Evolutionary conservation across 1,140 invertebrate species (phyloP).

Genomic region (Drosophila hydei): DNA sequence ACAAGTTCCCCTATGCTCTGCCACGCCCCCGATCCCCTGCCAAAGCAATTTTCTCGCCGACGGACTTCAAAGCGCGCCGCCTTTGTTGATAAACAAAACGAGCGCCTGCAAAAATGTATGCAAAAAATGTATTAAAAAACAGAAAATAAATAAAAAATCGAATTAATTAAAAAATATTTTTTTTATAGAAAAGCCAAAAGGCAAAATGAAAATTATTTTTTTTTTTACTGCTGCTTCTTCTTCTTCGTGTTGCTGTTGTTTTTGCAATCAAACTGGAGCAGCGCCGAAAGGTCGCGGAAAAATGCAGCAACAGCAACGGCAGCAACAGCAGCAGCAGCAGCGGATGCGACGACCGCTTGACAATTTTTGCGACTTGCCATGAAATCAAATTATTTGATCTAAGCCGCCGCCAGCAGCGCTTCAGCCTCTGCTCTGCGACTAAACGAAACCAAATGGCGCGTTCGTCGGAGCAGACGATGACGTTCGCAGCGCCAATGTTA

Average conservation of each 20-base stretch:
- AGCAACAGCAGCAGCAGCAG: constrained; percentile 9
- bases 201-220: constrained; percentile 54
- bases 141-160: constrained; percentile 27
- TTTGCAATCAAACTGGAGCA: constrained; percentile 74
- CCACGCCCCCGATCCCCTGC: neutral
- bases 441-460: constrained; percentile 81
- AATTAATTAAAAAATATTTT: constrained; percentile 73
- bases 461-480: constrained; percentile 40
- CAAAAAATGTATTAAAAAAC: constrained; percentile 44
- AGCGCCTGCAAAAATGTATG: constrained; percentile 49
- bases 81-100: constrained; percentile 71
- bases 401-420: constrained; percentile 59
- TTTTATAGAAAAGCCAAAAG: constrained; percentile 45
- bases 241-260: constrained; percentile 43
- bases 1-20: constrained; percentile 27
- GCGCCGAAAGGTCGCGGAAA: constrained; percentile 63
- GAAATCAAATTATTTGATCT: constrained; percentile 83
- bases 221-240: constrained; percentile 14
- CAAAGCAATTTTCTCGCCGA: constrained; percentile 34
- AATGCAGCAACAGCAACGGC: constrained; percentile 46
- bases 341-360: constrained; percentile 71
- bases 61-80: constrained; percentile 56
- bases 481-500: constrained; percentile 32
- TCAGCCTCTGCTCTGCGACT: constrained; percentile 37
- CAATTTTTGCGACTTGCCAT: constrained; percentile 80